Conservation (phyloP, 2,888 invertebrate species). For the Polydesmus complanatus region DNA sequence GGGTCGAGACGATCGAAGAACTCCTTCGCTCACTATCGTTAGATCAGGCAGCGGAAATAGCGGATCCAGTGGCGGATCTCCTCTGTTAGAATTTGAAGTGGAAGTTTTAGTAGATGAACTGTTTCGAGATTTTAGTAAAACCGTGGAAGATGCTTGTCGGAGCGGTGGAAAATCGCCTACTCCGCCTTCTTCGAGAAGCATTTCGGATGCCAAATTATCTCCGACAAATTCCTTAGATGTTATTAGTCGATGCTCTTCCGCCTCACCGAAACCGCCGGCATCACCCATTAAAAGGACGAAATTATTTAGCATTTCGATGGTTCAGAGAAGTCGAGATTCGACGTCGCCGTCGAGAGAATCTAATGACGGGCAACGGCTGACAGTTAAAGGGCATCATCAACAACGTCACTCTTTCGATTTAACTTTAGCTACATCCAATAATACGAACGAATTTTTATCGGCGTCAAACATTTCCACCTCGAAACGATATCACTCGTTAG, state of each 20-base stretch:
- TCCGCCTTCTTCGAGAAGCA: background rate
- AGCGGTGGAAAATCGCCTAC: background rate
- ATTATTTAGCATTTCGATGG: slow-evolving; percentile 14
- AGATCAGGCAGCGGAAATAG: background rate
- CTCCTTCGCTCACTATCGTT: background rate
- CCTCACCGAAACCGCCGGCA: background rate
- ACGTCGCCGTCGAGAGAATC: background rate
- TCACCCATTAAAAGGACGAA: slow-evolving; percentile 7
- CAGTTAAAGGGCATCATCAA: background rate
- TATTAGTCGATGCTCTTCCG: background rate
- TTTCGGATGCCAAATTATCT: background rate
- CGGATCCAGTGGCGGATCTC: background rate
- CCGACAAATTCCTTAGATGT: background rate
- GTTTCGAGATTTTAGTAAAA: slow-evolving; percentile 6
- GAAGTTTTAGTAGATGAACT: slow-evolving; percentile 10
- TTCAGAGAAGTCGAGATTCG: slow-evolving; percentile 5
- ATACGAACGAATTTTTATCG: background rate
- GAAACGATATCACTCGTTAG: background rate
- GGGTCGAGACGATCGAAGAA: background rate
- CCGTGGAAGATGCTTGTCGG: background rate
- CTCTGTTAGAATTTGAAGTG: slow-evolving; percentile 14
- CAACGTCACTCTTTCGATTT: background rate
- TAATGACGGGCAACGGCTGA: background rate
- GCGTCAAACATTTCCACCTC: background rate
- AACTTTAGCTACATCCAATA: background rate